Evolutionary conservation across 1,140 invertebrate species (phyloP).

Genomic region (Camponotus vicinus): DNA sequence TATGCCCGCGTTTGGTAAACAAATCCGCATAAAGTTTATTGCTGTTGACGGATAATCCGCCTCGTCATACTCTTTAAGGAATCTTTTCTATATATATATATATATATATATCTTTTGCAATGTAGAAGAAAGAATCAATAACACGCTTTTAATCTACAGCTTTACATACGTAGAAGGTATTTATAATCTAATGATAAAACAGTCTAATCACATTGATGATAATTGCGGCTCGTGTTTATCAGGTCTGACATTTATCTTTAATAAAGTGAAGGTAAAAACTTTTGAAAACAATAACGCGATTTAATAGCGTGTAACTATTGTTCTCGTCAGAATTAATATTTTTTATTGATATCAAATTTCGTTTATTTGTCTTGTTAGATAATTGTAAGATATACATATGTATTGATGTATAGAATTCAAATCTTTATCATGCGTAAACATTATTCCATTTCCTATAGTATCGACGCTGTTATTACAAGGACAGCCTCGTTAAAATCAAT

Average conservation of each 20-base stretch:
- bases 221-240: conserved; percentile 7
- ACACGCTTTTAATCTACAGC: not conserved
- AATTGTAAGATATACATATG: not conserved
- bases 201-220: conserved; percentile 17
- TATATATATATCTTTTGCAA: not conserved
- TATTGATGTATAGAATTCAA: not conserved
- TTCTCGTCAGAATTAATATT: not conserved
- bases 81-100: not conserved
- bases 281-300: conserved; percentile 11
- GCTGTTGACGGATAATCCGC: not conserved
- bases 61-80: not conserved
- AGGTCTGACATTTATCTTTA: conserved; percentile 10
- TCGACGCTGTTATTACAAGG: not conserved
- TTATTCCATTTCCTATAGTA: not conserved
- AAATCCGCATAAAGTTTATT: conserved; percentile 5
- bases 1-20: conserved; percentile 9
- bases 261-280: conserved; percentile 24
- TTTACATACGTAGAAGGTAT: conserved; percentile 3
- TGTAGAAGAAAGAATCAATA: not conserved
- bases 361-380: conserved; percentile 13
- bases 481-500: conserved; percentile 27
- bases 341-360: not conserved
- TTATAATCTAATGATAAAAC: conserved; percentile 25
- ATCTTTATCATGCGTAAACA: conserved; percentile 26
- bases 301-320: not conserved